A percentile compares a stretch with the other conserved stretches of the same genome.
phyloP scores from a whole-genome alignment of 2,113 vertebrate genomes.

The Prunella himalayana region DNA sequence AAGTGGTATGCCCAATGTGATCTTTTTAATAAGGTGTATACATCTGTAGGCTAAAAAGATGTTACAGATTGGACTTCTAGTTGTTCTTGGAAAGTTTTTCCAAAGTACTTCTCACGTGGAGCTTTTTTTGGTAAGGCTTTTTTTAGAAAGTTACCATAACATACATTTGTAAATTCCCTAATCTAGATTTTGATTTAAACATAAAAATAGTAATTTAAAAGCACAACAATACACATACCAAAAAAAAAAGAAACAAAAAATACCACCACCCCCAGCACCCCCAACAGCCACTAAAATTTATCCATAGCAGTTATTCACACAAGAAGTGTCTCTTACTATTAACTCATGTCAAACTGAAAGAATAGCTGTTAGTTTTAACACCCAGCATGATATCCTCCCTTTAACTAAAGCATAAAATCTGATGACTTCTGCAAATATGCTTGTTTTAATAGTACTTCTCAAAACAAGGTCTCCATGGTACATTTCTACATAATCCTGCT shows the following conservation, averaged over 20 bases:
- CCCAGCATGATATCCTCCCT: neutral
- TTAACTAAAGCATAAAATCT: neutral
- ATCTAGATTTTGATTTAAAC: neutral
- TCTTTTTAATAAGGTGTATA: neutral
- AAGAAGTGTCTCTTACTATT: neutral
- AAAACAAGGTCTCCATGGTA: neutral
- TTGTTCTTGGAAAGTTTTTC: neutral
- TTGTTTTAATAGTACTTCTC: neutral
- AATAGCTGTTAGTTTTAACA: neutral
- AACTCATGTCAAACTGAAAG: neutral
- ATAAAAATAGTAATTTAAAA: neutral
- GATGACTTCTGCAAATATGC: neutral
- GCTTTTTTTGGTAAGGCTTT: neutral
- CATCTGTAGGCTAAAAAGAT: neutral
- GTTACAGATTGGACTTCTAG: neutral
- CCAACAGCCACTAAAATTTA: neutral
- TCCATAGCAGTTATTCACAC: neutral
- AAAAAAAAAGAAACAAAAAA: neutral
- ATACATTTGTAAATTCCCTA: neutral
- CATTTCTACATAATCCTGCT: neutral
- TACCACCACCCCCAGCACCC: fast-evolving
- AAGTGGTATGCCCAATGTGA: neutral
- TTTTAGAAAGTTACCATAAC: neutral
- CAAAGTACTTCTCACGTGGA: neutral
- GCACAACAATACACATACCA: neutral